Evolutionary conservation across 2,113 vertebrate genomes (phyloP).

Genomic region (Rhynchomys soricoides): DNA sequence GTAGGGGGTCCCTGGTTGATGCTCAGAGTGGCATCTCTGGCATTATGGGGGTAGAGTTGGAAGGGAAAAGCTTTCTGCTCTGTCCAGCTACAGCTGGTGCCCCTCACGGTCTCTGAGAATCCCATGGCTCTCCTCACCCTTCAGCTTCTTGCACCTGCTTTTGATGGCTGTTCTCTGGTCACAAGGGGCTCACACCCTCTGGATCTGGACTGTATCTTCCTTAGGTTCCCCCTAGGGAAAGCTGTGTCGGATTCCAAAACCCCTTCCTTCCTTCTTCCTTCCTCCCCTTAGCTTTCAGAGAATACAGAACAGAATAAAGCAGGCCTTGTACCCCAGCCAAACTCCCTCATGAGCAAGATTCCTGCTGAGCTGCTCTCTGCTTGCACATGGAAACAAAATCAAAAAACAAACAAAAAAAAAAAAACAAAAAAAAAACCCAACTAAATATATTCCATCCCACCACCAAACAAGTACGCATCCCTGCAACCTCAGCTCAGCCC

Average conservation of each 20-base stretch:
- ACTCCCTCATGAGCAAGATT: constrained; percentile 4
- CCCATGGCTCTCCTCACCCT: background rate
- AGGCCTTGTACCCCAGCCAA: background rate
- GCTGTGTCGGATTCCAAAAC: background rate
- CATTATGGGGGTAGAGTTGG: background rate
- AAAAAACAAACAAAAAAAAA: background rate
- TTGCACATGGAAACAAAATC: constrained; percentile 54
- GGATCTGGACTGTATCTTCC: background rate
- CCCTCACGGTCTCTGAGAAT: background rate
- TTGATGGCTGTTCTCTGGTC: background rate
- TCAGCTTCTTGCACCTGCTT: background rate
- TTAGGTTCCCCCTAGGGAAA: background rate
- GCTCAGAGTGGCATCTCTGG: constrained; percentile 13
- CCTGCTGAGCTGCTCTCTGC: constrained; percentile 49
- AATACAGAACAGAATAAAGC: background rate
- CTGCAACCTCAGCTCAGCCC: background rate
- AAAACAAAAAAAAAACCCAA: background rate
- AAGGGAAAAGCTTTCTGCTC: background rate
- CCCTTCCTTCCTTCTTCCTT: background rate
- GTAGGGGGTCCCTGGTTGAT: background rate
- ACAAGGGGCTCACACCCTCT: background rate
- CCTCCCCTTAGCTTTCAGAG: constrained; percentile 25
- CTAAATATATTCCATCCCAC: background rate
- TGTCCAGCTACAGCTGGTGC: background rate
- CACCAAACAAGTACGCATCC: background rate